A percentile compares a stretch with the other conserved stretches of the same genome.
Conservation (phyloP, 2,888 invertebrate species). For the Frankliniella fusca region DNA sequence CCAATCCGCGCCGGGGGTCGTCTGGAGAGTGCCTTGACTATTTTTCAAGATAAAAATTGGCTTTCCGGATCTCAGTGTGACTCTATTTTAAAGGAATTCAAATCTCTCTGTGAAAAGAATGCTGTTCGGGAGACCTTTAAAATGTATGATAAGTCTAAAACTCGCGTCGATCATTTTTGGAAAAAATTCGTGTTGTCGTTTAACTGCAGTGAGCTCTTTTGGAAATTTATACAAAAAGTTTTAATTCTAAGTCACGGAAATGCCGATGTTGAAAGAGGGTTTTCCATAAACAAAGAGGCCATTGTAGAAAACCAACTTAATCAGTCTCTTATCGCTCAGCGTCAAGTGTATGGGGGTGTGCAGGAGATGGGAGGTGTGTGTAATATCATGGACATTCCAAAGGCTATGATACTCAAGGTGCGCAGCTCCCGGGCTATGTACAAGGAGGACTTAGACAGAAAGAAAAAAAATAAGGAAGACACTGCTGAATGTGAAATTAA, state of each 20-base stretch:
- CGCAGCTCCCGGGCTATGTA: constrained; percentile 36
- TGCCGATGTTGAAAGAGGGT: too few relatives aligned
- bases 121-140: background rate
- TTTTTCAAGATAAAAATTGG: background rate
- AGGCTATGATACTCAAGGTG: too few relatives aligned
- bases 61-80: background rate
- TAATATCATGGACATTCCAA: constrained; percentile 33
- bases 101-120: background rate
- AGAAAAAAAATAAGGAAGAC: background rate
- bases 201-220: background rate
- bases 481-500: too few relatives aligned
- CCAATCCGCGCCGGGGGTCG: background rate
- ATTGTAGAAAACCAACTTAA: constrained; percentile 38
- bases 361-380: constrained; percentile 35
- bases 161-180: background rate
- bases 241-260: constrained; percentile 38
- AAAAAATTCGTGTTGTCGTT: background rate
- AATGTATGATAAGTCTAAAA: background rate
- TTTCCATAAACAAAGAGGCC: too few relatives aligned
- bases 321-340: constrained; percentile 37
- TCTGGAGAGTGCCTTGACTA: background rate
- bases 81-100: background rate
- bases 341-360: constrained; percentile 38
- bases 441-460: constrained; percentile 17
- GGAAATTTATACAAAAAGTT: constrained; percentile 35